These are phyloP conservation scores for Mycalesis mineus DNA, from an alignment of 2,888 invertebrate genomes.

Conservation along the genomic window DNA sequence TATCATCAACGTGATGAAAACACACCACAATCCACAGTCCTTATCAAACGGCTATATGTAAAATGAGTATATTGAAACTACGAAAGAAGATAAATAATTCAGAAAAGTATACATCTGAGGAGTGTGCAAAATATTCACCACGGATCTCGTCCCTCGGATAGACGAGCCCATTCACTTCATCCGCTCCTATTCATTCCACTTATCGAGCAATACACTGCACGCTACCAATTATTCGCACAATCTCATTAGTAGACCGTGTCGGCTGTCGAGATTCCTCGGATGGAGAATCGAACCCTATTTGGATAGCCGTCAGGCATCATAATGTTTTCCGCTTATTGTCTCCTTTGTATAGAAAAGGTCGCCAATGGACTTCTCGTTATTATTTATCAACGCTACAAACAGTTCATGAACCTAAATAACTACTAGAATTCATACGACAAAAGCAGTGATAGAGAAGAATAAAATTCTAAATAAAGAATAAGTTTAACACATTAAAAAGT, in stretches of 20 bases:
- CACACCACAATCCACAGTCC: too few relatives aligned
- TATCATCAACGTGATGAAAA: too few relatives aligned
- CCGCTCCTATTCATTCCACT: constrained; percentile 22
- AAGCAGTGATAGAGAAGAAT: too few relatives aligned
- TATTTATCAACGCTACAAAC: too few relatives aligned
- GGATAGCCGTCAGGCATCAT: constrained; percentile 19
- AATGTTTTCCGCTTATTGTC: constrained; percentile 5
- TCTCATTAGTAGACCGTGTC: constrained; percentile 28
- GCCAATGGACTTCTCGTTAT: neutral
- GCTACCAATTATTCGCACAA: constrained; percentile 33
- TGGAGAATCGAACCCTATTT: constrained; percentile 14
- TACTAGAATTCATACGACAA: too few relatives aligned
- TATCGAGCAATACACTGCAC: constrained; percentile 30
- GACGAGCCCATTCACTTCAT: constrained; percentile 10
- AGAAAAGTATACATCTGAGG: neutral
- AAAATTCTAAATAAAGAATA: too few relatives aligned
- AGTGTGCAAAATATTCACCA: constrained; percentile 3
- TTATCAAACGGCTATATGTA: too few relatives aligned
- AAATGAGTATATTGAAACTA: too few relatives aligned
- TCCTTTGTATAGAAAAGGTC: neutral
- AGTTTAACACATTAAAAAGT: too few relatives aligned
- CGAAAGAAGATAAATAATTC: neutral
- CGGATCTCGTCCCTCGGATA: neutral
- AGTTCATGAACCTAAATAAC: too few relatives aligned
- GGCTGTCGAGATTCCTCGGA: constrained; percentile 20